Conservation (phyloP, 1,140 invertebrate genomes). For the Hycleus phaleratus region DNA sequence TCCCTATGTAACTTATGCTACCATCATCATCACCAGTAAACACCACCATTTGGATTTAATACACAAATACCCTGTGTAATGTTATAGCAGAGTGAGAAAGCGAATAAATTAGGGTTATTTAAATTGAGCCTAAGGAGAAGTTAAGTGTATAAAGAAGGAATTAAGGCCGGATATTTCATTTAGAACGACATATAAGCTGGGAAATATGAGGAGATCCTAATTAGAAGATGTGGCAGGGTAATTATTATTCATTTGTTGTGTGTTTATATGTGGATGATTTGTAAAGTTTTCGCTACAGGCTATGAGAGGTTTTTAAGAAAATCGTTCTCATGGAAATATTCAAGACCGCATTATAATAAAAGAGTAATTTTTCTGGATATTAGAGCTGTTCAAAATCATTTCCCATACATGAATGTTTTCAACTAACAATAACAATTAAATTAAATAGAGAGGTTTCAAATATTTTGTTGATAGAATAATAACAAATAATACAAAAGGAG, state of each 20-base stretch:
- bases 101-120: background rate
- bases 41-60: background rate
- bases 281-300: too few species aligned
- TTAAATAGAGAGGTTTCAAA: too few species aligned
- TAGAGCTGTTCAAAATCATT: too few species aligned
- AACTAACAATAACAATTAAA: too few species aligned
- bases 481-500: too few species aligned
- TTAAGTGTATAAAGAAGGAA: slow-evolving; percentile 32
- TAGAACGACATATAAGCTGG: slow-evolving; percentile 9
- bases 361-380: too few species aligned
- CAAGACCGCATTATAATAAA: too few species aligned
- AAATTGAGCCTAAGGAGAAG: slow-evolving; percentile 32
- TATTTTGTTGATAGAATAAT: too few species aligned
- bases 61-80: background rate
- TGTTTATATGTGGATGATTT: slow-evolving; percentile 10
- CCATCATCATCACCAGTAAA: background rate
- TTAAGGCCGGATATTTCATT: slow-evolving; percentile 27
- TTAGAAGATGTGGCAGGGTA: slow-evolving; percentile 31
- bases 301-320: too few species aligned
- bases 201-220: slow-evolving; percentile 23
- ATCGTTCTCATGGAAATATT: too few species aligned
- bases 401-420: too few species aligned
- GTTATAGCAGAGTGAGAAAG: slow-evolving; percentile 6
- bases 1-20: too few species aligned
- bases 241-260: slow-evolving; percentile 34